Evolutionary conservation across 2,888 invertebrate genomes (phyloP), one percentile per base, ranked within the genome.

Genomic region (Tachina fera): DNA sequence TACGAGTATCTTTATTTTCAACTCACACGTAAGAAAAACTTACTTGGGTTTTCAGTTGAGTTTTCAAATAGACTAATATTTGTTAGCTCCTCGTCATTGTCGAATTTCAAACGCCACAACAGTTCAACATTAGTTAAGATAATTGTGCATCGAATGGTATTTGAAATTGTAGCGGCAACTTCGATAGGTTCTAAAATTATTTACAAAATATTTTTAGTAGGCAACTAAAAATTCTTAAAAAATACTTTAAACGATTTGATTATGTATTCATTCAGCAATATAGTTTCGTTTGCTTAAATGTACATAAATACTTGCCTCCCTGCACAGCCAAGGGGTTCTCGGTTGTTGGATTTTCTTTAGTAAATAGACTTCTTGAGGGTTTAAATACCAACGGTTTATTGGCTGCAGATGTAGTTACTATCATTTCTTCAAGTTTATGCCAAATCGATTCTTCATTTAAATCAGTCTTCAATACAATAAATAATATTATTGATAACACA

Each of bases 371-470:
- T 43, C 96, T 93, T 1, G 96, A 95, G 0, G 97, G 97, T 90
- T 96, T 96, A 91, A 97, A 97, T 87, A 96, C 95, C 93, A 96
- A 95, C 31, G 95, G 93, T 3, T 94, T 93, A 68, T 96, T 96
- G 81, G 95, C 95, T 4, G 95, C 95, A 84, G 95, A 95, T 87
- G 95, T 96, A 84, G 95, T 95, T 9, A 97, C 93, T 39, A 97
- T 91, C 93, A 96, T 95, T 92, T 97, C 96, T 91, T 97, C 97
- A 47, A 97, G 93, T 90, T 95, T 95, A 81, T 94, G 93, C 97
- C 97, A 97, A 87, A 94, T 94, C 0, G 90, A 89, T 56, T 94
- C 93, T 53, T 94, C 93, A 13, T 91, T 91, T 19, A 92, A 86
- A 90, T 93, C 88, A 71, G 92, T 89, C 89, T 92, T 85, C 53